A percentile compares a stretch with the other conserved stretches of the same genome.
These are phyloP conservation scores for Noctua janthina DNA, from an alignment of 2,888 invertebrate genomes.

Conservation along the genomic window DNA sequence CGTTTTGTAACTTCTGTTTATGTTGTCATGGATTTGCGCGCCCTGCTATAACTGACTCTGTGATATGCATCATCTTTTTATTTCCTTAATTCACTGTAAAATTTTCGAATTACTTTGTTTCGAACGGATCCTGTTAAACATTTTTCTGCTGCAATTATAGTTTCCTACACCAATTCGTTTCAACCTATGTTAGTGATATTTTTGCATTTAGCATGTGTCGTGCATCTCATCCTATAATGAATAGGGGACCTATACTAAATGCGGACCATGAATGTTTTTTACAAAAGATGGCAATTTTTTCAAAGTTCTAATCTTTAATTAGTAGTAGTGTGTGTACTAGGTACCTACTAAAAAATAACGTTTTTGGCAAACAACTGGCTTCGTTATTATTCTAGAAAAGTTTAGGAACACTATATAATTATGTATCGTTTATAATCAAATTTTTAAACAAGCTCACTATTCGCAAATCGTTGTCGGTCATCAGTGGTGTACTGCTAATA, in stretches of 20 bases:
- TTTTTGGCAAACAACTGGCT: neutral
- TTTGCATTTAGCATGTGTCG: constrained; percentile 15
- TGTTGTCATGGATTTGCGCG: neutral
- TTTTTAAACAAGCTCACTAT: neutral
- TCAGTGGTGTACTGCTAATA: neutral
- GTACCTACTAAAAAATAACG: neutral
- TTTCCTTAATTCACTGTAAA: neutral
- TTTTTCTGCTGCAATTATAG: neutral
- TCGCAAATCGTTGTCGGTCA: neutral
- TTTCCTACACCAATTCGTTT: neutral
- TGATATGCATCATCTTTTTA: neutral
- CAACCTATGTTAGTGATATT: neutral
- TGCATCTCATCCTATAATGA: constrained; percentile 19
- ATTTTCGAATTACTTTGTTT: neutral
- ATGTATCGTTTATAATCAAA: neutral
- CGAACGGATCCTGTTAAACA: fast-evolving
- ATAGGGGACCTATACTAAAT: constrained; percentile 24
- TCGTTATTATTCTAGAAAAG: neutral
- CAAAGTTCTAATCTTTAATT: neutral
- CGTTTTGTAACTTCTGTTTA: neutral
- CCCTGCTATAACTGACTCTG: neutral
- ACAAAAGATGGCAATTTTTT: neutral
- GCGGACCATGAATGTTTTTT: constrained; percentile 16
- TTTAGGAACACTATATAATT: neutral
- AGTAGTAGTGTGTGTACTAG: too few species aligned